Evolutionary conservation across 2,888 invertebrate species (phyloP).

Genomic region (Philereme transversata): DNA sequence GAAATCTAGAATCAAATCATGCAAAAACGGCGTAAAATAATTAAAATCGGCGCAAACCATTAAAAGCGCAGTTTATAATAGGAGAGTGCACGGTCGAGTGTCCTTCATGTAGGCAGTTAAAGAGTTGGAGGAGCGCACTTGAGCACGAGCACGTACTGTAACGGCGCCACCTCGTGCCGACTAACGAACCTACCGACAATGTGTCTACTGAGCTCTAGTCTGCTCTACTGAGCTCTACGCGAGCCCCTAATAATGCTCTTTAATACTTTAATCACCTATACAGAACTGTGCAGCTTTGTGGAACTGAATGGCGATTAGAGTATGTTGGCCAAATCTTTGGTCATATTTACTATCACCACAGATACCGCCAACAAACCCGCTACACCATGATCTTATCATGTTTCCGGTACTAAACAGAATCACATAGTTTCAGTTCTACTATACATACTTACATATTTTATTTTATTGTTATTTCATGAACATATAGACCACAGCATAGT

Average conservation of each 20-base stretch:
- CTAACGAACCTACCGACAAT: slow-evolving; percentile 81
- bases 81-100: slow-evolving; percentile 78
- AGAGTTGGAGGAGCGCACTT: slow-evolving; percentile 81
- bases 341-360: no score
- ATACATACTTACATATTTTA: no score
- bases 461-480: not conserved
- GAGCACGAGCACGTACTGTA: slow-evolving; percentile 77
- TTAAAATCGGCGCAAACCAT: slow-evolving; percentile 80
- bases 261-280: slow-evolving; percentile 50
- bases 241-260: slow-evolving; percentile 44
- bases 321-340: slow-evolving; percentile 1
- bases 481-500: not conserved
- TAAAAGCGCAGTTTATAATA: slow-evolving; percentile 83
- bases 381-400: no score
- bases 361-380: no score
- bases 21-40: slow-evolving; percentile 70
- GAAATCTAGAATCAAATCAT: slow-evolving; percentile 47
- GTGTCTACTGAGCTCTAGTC: slow-evolving; percentile 57
- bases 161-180: slow-evolving; percentile 74
- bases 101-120: slow-evolving; percentile 84
- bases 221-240: slow-evolving; percentile 45
- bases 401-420: no score
- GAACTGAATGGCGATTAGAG: slow-evolving; percentile 33
- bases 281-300: slow-evolving; percentile 53
- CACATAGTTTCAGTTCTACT: no score